A percentile compares a stretch with the other conserved stretches of the same genome.
Evolutionary conservation across 2,113 vertebrate species (phyloP).

Genomic region (Alaudala cheleensis): DNA sequence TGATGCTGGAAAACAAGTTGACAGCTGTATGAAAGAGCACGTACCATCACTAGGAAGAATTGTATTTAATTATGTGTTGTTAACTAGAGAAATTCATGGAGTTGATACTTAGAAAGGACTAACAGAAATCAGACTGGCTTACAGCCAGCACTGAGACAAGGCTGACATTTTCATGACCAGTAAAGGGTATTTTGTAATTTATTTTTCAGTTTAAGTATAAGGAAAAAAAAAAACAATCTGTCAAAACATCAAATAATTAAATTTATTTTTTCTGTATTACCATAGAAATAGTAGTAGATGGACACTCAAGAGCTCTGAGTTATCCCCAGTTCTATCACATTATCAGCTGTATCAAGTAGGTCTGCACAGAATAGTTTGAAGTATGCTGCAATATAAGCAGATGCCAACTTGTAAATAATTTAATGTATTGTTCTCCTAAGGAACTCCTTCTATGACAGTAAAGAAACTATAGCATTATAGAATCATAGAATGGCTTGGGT

Average conservation of each 20-base stretch:
- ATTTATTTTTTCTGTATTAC: not conserved
- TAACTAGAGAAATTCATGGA: not conserved
- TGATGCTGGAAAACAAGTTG: not conserved
- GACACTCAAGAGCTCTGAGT: not conserved
- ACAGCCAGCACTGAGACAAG: not conserved
- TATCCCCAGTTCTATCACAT: not conserved
- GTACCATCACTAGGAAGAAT: not conserved
- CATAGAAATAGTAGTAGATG: not conserved
- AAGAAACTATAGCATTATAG: not conserved
- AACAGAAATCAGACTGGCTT: not conserved
- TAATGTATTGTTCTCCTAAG: not conserved
- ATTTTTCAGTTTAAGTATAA: not conserved
- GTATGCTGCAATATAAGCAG: not conserved
- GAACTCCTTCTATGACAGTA: not conserved
- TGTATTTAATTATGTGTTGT: not conserved
- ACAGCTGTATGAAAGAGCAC: not conserved
- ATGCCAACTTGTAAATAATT: not conserved
- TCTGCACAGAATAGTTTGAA: not conserved
- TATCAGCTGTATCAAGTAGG: not conserved
- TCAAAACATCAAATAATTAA: not conserved
- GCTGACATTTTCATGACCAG: not conserved
- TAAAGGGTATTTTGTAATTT: not conserved
- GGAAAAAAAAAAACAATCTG: not conserved
- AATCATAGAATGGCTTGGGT: not conserved
- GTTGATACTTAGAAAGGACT: not conserved